These are phyloP conservation scores for Bursaphelenchus okinawaensis DNA, from an alignment of 2,888 invertebrate genomes.

Conservation along the genomic window DNA sequence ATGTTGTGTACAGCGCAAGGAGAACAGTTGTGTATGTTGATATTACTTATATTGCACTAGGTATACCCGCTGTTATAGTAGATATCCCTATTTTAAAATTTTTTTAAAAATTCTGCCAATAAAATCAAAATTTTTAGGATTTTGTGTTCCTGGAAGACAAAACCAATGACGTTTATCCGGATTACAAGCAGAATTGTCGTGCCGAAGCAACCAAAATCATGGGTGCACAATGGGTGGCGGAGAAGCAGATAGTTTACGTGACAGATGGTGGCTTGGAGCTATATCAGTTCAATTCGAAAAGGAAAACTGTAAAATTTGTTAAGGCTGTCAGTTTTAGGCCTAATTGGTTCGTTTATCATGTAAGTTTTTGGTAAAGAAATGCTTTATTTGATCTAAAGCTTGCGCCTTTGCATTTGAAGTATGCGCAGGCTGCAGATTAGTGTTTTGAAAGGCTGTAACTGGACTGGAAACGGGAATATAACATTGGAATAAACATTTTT, in stretches of 20 bases:
- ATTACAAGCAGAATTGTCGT: constrained; percentile 1
- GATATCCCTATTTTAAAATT: constrained; percentile 8
- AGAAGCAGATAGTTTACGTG: constrained; percentile 37
- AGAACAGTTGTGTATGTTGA: constrained; percentile 1
- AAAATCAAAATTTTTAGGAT: too few relatives aligned
- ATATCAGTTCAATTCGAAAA: constrained; percentile 34
- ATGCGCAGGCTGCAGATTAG: neutral
- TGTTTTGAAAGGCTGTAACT: too few relatives aligned
- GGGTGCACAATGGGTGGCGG: constrained; percentile 44
- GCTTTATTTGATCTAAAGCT: neutral
- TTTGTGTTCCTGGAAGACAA: constrained; percentile 21
- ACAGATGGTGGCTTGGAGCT: constrained; percentile 43
- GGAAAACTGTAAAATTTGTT: constrained; percentile 37
- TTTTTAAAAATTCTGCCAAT: too few relatives aligned
- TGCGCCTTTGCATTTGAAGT: too few relatives aligned
- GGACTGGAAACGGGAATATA: too few relatives aligned
- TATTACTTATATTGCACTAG: neutral
- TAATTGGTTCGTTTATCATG: constrained; percentile 47
- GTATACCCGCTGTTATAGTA: too few relatives aligned
- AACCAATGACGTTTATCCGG: constrained; percentile 10
- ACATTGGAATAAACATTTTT: too few relatives aligned
- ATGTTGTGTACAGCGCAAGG: constrained; percentile 25
- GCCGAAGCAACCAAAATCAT: constrained; percentile 28
- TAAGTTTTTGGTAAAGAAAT: constrained; percentile 28
- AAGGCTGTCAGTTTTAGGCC: constrained; percentile 35